Evolutionary conservation across 2,888 invertebrate genomes (phyloP), one percentile per base, ranked within the genome.

Genomic region (Ferrisia virgata): DNA sequence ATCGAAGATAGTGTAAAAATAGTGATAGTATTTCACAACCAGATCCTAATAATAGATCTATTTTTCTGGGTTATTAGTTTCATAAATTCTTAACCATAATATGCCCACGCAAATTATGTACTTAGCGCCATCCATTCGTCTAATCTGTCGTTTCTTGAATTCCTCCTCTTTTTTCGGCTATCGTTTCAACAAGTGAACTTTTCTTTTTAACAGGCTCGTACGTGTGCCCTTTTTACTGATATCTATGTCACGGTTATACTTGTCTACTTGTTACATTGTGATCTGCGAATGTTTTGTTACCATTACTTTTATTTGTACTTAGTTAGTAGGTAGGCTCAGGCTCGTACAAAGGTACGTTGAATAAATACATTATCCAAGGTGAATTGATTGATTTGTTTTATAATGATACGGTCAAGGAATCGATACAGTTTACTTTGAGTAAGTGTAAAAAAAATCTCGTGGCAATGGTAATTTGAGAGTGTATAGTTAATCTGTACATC

Each of bases 1-100:
- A 53, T 53, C 53, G 11, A 53, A 18, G 53, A 22, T 13, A 28
- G 69, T 31, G 69, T 69, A 69, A 69, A 69, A 69, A 69, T 69
- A 69, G 69, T 31, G 69, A 69, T 69, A 69, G 31, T 28, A 4
- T 69, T 69, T 69, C 69, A 28, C 18, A 69, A 69, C 15, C 6
- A 28, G 69, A 33, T 53, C 69, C 69, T 69, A 69, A 69, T 69
- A 69, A 69, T 69, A 69, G 69, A 69, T 31, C 15, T 69, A 69
- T 69, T 69, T 69, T 69, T 69, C 69, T 69, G 69, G 69, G 69
- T 69, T 69, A 69, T 69, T 69, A 69, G 69, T 69, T 69, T 69
- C 69, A 69, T 33, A 33, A 31, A 69, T 69, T 69, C 31, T 15
- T 15, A 69, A 15, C 31, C 4, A 31, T 31, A 69, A 69, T 28